These are phyloP conservation scores for Colletes latitarsis DNA, from an alignment of 1,140 invertebrate species.

Conservation along the genomic window DNA sequence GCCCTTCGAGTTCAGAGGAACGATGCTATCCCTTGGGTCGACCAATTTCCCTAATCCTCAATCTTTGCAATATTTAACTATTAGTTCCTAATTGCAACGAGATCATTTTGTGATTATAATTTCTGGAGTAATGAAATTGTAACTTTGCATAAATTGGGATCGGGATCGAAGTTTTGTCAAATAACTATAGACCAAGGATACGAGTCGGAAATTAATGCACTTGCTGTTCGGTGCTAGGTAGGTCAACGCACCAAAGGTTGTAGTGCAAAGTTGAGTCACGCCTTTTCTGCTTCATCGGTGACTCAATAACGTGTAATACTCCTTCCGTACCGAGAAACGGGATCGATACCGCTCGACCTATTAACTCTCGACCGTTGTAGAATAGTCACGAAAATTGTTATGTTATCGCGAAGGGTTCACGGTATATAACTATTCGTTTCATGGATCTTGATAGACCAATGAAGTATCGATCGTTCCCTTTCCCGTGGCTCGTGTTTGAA, in stretches of 20 bases:
- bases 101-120: too few relatives aligned
- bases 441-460: background rate
- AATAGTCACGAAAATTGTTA: conserved; percentile 4
- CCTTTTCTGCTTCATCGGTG: conserved; percentile 61
- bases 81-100: too few relatives aligned
- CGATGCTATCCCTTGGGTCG: background rate
- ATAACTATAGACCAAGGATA: background rate
- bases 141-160: too few relatives aligned
- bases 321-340: conserved; percentile 55
- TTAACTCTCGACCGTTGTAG: conserved; percentile 45
- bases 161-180: too few relatives aligned
- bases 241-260: conserved; percentile 64
- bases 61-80: too few relatives aligned
- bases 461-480: background rate
- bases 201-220: background rate
- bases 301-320: conserved; percentile 72
- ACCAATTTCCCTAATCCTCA: background rate
- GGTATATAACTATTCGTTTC: background rate
- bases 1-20: conserved; percentile 17
- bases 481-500: background rate
- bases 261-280: conserved; percentile 65
- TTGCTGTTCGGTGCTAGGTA: conserved; percentile 5
- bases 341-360: conserved; percentile 63
- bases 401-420: background rate
- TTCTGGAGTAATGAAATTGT: too few relatives aligned